Base-by-base conservation (phyloP, 2,113 vertebrate species). In the Cyprinodon variegatus region DNA sequence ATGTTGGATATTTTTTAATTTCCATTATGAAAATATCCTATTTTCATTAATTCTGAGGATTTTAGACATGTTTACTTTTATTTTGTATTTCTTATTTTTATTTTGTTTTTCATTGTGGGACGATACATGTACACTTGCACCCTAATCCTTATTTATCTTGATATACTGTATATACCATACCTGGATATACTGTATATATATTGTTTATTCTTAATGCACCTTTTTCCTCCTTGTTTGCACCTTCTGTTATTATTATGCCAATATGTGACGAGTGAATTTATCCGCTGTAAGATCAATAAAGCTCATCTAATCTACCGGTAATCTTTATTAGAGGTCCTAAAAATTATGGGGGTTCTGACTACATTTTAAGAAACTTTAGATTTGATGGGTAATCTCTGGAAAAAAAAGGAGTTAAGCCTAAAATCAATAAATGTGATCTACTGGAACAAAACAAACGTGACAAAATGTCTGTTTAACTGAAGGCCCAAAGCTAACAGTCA, bases 401-500 rank as follows among this genome's bases (percentile, higher is more conserved):
- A n/a, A 20, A 9, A 57, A 57, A 4, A 57, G 9, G 41, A 57
- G 50, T 8, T 3, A 53, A 10, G 20, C 50, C 50, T 57, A 77
- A 69, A 70, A 68, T 83, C 72, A 40, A 14, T 74, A 17, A 76
- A 77, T 82, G 75, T 82, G 83, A 85, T 77, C 74, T 79, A 57
- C 59, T 36, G 57, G 64, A 82, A 76, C 71, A 50, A 72, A 72
- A 81, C 36, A 3, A n/a, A 65, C 17, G 66, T 13, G 61, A 72
- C 40, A 75, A 22, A 76, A 80, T 71, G 36, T 73, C 78, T 67
- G 68, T 57, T 85, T 46, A 64, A 64, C 61, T 9, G 37, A 70
- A 66, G 53, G 64, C 65, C 70, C 72, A 88, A 84, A 78, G 74
- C 68, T 78, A 72, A 81, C 79, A 68, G 84, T 89, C 69, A 86